Evolutionary conservation across 2,888 invertebrate genomes (phyloP), one percentile per base, ranked within the genome.

Genomic region (Leucoma salicis): DNA sequence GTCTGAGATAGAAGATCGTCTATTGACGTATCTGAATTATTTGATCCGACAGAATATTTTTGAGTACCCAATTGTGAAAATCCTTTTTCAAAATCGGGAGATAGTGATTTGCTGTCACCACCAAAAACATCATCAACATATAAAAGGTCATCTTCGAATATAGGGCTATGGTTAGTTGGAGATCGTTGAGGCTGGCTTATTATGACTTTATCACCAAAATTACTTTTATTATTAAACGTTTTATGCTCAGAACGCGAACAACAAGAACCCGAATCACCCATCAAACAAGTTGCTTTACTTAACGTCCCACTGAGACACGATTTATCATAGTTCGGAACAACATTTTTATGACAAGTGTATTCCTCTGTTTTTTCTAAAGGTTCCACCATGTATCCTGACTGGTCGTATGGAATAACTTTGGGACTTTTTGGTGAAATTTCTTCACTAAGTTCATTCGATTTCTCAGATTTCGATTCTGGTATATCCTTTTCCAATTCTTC

Each of bases 11-110:
- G 63, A 41, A 92, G 84, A 65, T 92, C 92, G 62, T 92, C 92
- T 33, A 92, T 91, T 3, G 92, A 92, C 0, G 92, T 92, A 61
- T 92, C 92, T 0, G 92, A 92, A 69, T 92, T 92, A 57, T 92
- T 92, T 0, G 92, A 92, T 0, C 92, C 91, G 38, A 79, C 86
- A 0, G 91, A 91, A 69, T 84, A 81, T 55, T 90, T 90, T 21
- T 85, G 84, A 2, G 76, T 74, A 18, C 83, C 78, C 24, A 80
- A 58, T 46, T 84, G 84, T 11, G 84, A 82, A 51, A 82, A 78
- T 0, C 81, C 79, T 64, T 82, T 90, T 46, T 90, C 91, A 46
- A 90, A 90, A 61, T 92, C 92, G 3, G 92, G 91, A 0, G 92
- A 92, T 1, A 91, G 61, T 28, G 92, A 91, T 41, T 92, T 92